Percentiles rank a stretch among this genome's conserved stretches.
Evolutionary conservation across 2,888 invertebrate genomes (phyloP).

Genomic region (Bruchidius siliquastri): DNA sequence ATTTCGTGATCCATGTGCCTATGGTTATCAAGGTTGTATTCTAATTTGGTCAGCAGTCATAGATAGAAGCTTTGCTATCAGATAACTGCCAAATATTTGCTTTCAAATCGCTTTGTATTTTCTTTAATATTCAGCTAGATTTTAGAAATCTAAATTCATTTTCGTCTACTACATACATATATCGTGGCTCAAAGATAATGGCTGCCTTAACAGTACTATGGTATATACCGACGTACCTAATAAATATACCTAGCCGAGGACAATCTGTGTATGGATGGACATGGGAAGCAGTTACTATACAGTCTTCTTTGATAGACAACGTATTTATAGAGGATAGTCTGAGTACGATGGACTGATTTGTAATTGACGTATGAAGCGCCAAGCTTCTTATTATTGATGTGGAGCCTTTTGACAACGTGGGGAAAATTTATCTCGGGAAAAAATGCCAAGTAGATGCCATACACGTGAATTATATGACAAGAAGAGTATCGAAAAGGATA

Average conservation of each 20-base stretch:
- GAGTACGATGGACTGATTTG: background rate
- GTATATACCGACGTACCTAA: background rate
- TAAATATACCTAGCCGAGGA: background rate
- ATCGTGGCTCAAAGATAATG: background rate
- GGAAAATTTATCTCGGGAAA: background rate
- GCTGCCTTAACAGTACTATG: background rate
- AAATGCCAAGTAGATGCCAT: background rate
- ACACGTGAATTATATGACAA: too few relatives aligned
- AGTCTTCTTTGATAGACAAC: background rate
- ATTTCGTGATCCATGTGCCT: too few relatives aligned
- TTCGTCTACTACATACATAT: too few relatives aligned
- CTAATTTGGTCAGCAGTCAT: too few relatives aligned
- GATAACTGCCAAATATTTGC: too few relatives aligned
- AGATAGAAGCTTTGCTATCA: too few relatives aligned
- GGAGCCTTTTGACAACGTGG: background rate
- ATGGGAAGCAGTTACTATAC: background rate
- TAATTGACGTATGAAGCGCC: background rate
- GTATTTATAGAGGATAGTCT: background rate
- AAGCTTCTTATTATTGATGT: background rate
- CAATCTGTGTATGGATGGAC: background rate
- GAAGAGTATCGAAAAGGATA: too few relatives aligned
- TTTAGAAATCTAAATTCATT: too few relatives aligned
- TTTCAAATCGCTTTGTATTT: too few relatives aligned
- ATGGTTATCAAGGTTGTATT: too few relatives aligned
- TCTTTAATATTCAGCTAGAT: too few relatives aligned